Conservation (phyloP, 2,113 vertebrate genomes). For the Miniopterus natalensis region DNA sequence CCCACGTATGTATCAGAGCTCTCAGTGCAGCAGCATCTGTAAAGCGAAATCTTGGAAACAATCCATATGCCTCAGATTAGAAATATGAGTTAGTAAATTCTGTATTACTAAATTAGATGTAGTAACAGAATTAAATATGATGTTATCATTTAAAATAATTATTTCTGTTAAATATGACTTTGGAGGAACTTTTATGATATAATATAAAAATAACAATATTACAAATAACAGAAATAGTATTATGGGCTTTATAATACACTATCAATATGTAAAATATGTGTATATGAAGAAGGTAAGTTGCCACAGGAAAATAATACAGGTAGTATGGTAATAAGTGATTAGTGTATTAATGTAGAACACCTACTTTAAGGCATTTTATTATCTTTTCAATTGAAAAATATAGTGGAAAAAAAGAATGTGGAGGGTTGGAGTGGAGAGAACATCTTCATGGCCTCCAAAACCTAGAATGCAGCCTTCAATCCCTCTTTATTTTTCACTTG, state of each 20-base stretch:
- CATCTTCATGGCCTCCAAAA: background rate
- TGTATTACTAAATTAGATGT: background rate
- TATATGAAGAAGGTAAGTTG: background rate
- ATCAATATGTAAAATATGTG: background rate
- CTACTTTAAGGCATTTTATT: background rate
- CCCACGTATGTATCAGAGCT: background rate
- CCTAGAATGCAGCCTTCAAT: background rate
- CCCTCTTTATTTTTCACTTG: background rate
- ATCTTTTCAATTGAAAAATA: background rate
- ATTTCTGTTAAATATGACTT: background rate
- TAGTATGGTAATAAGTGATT: background rate
- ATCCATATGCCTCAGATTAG: background rate
- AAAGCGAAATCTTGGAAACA: background rate
- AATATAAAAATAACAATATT: background rate
- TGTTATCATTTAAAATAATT: background rate
- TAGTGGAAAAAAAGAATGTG: background rate
- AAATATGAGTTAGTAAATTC: background rate
- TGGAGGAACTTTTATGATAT: background rate
- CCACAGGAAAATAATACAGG: background rate
- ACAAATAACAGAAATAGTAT: background rate
- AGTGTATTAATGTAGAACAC: background rate
- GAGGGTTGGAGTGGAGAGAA: background rate
- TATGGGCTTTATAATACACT: background rate
- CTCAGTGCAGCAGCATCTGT: background rate
- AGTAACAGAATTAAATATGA: background rate